phyloP scores from a whole-genome alignment of 2,113 vertebrate species.

The Elaphurus davidianus region DNA sequence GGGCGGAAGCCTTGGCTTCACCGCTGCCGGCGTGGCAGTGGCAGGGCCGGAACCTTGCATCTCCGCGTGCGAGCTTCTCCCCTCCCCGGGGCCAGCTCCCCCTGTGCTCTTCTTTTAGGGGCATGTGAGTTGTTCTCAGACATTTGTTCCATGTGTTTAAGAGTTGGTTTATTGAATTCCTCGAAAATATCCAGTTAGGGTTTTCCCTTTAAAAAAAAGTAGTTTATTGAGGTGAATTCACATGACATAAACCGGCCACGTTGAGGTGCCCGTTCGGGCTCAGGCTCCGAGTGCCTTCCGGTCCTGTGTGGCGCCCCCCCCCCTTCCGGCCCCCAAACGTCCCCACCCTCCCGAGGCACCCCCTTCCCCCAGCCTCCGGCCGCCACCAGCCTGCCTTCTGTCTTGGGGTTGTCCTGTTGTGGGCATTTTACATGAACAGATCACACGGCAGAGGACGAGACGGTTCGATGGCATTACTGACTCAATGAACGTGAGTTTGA shows the following conservation, averaged over 20 bases:
- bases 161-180: too few relatives aligned
- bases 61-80: neutral
- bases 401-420: neutral
- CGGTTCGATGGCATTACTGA: neutral
- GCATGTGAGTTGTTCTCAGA: neutral
- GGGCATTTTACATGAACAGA: rapidly evolving
- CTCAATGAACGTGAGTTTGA: neutral
- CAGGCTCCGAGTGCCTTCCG: neutral
- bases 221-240: neutral
- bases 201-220: neutral
- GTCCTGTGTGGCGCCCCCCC: rapidly evolving
- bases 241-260: rapidly evolving
- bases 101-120: too few relatives aligned
- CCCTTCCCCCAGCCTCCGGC: neutral
- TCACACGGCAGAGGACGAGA: neutral
- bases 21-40: neutral
- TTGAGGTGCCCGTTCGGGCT: rapidly evolving
- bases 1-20: neutral
- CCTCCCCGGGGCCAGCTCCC: neutral
- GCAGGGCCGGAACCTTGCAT: rapidly evolving
- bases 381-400: neutral
- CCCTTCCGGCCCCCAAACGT: rapidly evolving
- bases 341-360: neutral
- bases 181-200: neutral
- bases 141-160: rapidly evolving